Conservation (phyloP, 2,797 vertebrate genomes). For the Mycteria americana region DNA sequence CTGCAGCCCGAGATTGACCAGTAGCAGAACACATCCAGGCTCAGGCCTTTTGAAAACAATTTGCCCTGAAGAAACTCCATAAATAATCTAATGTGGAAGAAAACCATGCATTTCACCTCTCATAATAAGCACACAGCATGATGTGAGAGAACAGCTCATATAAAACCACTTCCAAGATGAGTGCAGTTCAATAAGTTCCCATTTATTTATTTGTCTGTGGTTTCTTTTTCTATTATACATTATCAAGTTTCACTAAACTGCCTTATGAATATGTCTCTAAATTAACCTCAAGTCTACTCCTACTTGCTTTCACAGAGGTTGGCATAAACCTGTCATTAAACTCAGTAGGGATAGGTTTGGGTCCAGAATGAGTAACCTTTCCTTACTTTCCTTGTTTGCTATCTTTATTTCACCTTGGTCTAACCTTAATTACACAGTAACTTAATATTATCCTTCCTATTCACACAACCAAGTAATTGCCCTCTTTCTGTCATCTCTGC, state of each 20-base stretch:
- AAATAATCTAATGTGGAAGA: conserved; percentile 8
- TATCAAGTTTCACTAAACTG: conserved; percentile 18
- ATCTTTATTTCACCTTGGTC: conserved; percentile 60
- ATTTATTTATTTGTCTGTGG: not conserved
- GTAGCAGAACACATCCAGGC: conserved; percentile 59
- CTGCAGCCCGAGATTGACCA: conserved; percentile 53
- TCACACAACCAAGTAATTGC: conserved; percentile 63
- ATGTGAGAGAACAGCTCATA: not conserved
- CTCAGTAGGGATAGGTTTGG: not conserved
- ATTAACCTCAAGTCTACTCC: conserved; percentile 4
- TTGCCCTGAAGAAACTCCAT: conserved; percentile 8
- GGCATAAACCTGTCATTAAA: not conserved
- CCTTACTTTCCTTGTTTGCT: conserved; percentile 36
- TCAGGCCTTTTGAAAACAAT: not conserved
- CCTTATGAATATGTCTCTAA: not conserved
- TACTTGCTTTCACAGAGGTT: not conserved
- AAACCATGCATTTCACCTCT: not conserved
- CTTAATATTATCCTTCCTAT: conserved; percentile 60
- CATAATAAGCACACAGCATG: not conserved
- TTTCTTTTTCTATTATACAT: conserved; percentile 16
- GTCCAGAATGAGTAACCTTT: conserved; percentile 16
- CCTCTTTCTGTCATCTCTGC: conserved; percentile 65
- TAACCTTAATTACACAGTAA: conserved; percentile 69
- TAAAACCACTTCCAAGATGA: conserved; percentile 1
- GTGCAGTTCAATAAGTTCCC: not conserved